These are phyloP conservation scores for Manis javanica DNA, from an alignment of 2,797 vertebrate genomes.

Conservation along the genomic window DNA sequence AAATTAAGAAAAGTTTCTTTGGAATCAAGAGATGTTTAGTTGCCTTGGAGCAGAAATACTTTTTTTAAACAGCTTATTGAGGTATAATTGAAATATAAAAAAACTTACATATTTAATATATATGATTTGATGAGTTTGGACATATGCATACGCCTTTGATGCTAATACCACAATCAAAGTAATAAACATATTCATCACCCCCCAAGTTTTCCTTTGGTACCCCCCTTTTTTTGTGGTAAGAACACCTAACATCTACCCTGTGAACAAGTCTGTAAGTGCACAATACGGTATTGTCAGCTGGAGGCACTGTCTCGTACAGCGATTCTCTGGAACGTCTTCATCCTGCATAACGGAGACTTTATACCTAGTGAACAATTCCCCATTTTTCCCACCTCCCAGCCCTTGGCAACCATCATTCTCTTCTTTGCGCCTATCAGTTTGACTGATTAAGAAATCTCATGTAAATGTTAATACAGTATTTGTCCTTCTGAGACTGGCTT, in stretches of 20 bases:
- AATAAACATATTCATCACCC: neutral
- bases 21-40: neutral
- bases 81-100: neutral
- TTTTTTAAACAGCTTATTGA: neutral
- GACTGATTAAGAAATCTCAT: neutral
- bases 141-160: neutral
- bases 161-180: neutral
- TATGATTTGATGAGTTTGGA: neutral
- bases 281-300: neutral
- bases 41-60: neutral
- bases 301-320: neutral
- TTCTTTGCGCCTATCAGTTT: neutral
- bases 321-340: neutral
- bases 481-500: neutral
- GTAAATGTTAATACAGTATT: neutral
- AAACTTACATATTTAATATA: neutral
- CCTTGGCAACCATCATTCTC: neutral
- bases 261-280: neutral
- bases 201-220: neutral
- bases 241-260: neutral
- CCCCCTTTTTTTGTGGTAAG: neutral
- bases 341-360: neutral
- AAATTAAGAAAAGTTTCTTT: slow-evolving; percentile 9
- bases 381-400: too few species aligned
- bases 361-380: neutral